Conservation (phyloP, 35 echinoderm and acorn worm genomes). For the Anneissia japonica region DNA sequence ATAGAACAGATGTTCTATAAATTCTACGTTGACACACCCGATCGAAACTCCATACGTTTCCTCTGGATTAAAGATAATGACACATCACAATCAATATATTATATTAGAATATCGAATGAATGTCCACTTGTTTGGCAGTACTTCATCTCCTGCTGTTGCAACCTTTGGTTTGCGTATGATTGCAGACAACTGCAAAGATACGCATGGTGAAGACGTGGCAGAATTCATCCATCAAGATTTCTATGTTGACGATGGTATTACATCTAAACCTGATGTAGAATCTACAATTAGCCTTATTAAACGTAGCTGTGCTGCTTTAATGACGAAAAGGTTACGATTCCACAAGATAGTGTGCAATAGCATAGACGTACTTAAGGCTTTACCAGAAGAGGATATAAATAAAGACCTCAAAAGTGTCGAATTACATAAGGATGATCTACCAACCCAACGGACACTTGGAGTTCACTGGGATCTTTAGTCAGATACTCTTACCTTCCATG, state of each 20-base stretch:
- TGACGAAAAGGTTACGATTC: neutral
- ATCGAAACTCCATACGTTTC: neutral
- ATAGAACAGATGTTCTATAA: conserved; percentile 8
- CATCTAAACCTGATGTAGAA: neutral
- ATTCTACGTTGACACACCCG: neutral
- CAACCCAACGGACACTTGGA: neutral
- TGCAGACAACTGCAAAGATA: neutral
- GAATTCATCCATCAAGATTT: neutral
- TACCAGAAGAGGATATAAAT: neutral
- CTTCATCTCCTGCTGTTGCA: conserved; percentile 10
- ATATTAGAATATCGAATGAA: conserved; percentile 25
- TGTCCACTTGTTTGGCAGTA: conserved; percentile 28
- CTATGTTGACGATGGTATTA: neutral
- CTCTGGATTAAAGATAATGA: conserved; percentile 1
- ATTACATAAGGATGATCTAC: neutral
- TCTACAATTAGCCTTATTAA: neutral
- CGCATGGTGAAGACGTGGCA: neutral
- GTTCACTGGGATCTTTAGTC: neutral
- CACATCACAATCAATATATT: neutral
- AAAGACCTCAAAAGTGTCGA: neutral
- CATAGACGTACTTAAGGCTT: neutral
- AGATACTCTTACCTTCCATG: neutral
- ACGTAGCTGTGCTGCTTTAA: neutral
- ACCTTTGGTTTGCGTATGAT: neutral
- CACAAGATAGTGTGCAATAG: neutral